phyloP scores from a whole-genome alignment of 1,140 invertebrate genomes.

The Dendroctonus valens region DNA sequence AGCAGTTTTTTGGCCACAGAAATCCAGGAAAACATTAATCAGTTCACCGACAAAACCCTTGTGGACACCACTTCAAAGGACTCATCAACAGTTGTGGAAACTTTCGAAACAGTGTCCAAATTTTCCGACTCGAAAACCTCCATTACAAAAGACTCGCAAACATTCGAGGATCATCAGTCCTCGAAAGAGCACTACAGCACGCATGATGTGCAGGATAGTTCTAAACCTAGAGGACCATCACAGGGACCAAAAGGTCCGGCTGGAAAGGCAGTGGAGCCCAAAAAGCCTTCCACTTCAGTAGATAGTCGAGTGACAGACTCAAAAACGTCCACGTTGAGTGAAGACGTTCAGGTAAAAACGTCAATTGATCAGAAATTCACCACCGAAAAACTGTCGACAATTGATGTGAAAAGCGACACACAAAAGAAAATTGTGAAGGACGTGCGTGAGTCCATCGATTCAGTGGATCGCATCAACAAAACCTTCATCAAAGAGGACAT shows the following conservation, averaged over 20 bases:
- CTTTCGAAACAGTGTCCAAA: conserved; percentile 35
- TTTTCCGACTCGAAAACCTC: conserved; percentile 37
- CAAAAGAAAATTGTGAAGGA: conserved; percentile 23
- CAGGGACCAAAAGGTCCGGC: conserved; percentile 5
- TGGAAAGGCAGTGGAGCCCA: conserved; percentile 1
- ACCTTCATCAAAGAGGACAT: conserved; percentile 43
- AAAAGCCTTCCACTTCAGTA: conserved; percentile 1
- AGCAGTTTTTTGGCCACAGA: conserved; percentile 36
- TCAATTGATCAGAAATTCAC: conserved; percentile 34
- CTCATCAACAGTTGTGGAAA: conserved; percentile 38
- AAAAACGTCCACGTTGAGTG: conserved; percentile 6
- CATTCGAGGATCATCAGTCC: conserved; percentile 37
- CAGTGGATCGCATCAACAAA: conserved; percentile 33
- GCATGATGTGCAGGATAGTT: conserved; percentile 34
- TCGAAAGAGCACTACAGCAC: conserved; percentile 36
- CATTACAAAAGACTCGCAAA: conserved; percentile 42
- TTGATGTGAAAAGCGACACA: conserved; percentile 15
- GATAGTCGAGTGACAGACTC: neutral
- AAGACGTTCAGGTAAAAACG: conserved; percentile 15
- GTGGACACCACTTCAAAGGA: conserved; percentile 14
- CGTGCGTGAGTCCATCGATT: conserved; percentile 20
- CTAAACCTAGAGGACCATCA: conserved; percentile 28
- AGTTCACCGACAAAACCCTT: conserved; percentile 18
- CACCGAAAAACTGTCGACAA: conserved; percentile 20
- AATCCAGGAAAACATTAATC: conserved; percentile 35